Base-by-base conservation (phyloP, 2,888 invertebrate species). In the Parnassius apollo region DNA sequence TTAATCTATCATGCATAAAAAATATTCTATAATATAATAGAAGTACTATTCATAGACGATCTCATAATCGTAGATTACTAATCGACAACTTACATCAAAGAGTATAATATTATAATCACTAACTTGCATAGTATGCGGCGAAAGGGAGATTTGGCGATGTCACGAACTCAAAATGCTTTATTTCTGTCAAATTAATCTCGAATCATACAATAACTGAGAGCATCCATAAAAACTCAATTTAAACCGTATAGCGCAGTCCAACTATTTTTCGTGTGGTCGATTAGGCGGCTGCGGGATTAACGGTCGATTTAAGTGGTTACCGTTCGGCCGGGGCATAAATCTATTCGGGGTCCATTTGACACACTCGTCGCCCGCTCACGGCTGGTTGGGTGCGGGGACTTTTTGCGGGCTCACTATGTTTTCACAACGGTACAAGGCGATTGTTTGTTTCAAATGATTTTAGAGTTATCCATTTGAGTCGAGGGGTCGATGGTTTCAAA, bases 281-380 rank as follows among this genome's bases (percentile, higher is more conserved):
- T 64, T 60, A 57, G 56, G 44, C 25, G 56, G 44, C 25, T 44
- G 22, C 51, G 45, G 59, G 45, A 56, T 64, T 63, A 65, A 64
- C 68, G 77, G 71, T 74, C 66, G 71, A 66, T 66, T 74, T 70
- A 71, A 73, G 71, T 73, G 71, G 73, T 71, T 67, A 69, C 69
- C 64, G 68, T 65, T 66, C 59, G 67, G 35, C 18, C 35, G 61
- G 72, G 53, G 72, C 75, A 71, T 78, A 79, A 78, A 78, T 78
- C 74, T 71, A 66, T 65, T 13, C 50, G 63, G 67, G 76, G 73
- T 70, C 74, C 71, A 79, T 78, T 78, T 73, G 77, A 71, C 69
- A 67, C 71, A 71, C 68, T 70, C 69, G 72, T 61, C 65, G 68
- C 35, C 51, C 49, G 56, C 63, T 60, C 64, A 65, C 68, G 68